phyloP scores from a whole-genome alignment of 1,140 invertebrate genomes.

The Palaemon carinicauda region DNA sequence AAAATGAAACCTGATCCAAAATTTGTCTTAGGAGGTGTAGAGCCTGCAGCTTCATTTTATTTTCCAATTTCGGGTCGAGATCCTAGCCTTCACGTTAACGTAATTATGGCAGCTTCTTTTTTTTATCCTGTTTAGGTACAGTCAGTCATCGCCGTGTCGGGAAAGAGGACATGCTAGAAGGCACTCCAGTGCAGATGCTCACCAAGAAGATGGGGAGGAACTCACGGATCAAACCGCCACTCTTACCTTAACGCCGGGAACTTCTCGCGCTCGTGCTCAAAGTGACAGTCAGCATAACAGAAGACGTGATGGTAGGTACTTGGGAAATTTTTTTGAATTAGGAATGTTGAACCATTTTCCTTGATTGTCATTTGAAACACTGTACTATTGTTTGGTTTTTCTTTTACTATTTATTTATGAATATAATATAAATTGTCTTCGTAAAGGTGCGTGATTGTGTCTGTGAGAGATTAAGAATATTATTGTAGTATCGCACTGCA shows the following conservation, averaged over 20 bases:
- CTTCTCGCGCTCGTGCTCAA: slow-evolving; percentile 31
- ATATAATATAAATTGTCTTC: too few species aligned
- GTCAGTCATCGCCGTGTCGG: slow-evolving; percentile 41
- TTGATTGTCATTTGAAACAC: neutral
- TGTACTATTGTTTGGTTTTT: neutral
- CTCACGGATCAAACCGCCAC: slow-evolving; percentile 45
- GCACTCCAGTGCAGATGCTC: slow-evolving; percentile 48
- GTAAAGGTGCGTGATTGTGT: too few species aligned
- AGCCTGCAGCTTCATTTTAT: neutral
- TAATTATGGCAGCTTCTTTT: neutral
- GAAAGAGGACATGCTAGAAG: slow-evolving; percentile 42
- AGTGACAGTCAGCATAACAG: slow-evolving; percentile 51
- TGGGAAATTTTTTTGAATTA: neutral
- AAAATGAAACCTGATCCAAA: too few species aligned
- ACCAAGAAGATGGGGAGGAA: slow-evolving; percentile 41
- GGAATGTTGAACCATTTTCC: neutral
- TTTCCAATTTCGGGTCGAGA: neutral
- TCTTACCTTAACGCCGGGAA: slow-evolving; percentile 30
- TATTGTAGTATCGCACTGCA: too few species aligned
- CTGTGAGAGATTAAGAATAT: too few species aligned
- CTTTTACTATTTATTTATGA: neutral
- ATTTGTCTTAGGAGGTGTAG: too few species aligned
- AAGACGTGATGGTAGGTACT: slow-evolving; percentile 21
- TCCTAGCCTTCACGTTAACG: neutral
- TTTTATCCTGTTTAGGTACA: slow-evolving; percentile 22